Evolutionary conservation across 2,113 vertebrate genomes (phyloP).

Genomic region (Boulengeromyrus knoepffleri): DNA sequence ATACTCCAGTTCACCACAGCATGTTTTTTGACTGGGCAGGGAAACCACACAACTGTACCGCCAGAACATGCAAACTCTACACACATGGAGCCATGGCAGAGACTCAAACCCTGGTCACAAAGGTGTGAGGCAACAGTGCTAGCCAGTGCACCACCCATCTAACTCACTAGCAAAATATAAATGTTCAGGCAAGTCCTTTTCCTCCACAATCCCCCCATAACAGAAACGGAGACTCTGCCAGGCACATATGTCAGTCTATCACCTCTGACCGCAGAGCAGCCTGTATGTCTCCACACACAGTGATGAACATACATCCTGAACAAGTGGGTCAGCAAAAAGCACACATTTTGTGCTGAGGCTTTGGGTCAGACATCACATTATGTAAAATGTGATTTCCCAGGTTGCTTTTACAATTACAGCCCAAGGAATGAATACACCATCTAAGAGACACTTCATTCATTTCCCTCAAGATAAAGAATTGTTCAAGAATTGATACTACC

Average conservation of each 20-base stretch:
- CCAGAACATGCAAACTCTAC: background rate
- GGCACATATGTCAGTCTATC: slow-evolving; percentile 21
- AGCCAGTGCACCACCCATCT: background rate
- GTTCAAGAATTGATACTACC: background rate
- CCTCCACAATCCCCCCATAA: background rate
- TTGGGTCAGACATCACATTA: background rate
- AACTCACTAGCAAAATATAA: background rate
- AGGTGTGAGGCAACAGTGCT: background rate
- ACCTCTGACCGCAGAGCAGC: slow-evolving; percentile 27
- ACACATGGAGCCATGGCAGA: background rate
- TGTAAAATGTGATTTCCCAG: background rate
- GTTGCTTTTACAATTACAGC: background rate
- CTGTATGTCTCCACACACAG: background rate
- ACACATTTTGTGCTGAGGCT: background rate
- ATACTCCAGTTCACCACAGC: background rate
- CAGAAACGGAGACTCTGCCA: background rate
- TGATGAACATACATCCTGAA: slow-evolving; percentile 26
- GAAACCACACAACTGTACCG: background rate
- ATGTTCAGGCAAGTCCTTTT: background rate
- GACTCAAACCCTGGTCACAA: background rate
- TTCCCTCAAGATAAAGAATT: background rate
- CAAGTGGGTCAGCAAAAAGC: slow-evolving; percentile 33
- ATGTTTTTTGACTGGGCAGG: background rate
- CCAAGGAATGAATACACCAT: background rate
- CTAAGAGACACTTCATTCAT: background rate